Percentiles rank a stretch among this genome's conserved stretches.
Evolutionary conservation across 2,113 vertebrate genomes (phyloP).

Genomic region (Lasiurus cinereus): DNA sequence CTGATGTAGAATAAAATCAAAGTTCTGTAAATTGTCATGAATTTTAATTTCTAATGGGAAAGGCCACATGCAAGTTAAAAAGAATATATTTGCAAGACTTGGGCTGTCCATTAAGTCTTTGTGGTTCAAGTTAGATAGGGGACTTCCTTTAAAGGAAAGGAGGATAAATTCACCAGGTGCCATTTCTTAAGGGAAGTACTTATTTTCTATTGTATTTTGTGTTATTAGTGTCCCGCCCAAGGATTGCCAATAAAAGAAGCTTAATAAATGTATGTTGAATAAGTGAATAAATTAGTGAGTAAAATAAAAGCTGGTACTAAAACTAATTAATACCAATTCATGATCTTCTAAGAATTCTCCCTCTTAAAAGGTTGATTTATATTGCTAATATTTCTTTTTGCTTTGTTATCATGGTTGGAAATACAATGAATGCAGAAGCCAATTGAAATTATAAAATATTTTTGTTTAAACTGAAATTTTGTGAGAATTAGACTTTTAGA

Average conservation of each 20-base stretch:
- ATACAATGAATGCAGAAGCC: neutral
- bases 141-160: neutral
- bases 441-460: conserved; percentile 48
- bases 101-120: neutral
- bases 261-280: neutral
- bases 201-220: neutral
- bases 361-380: conserved; percentile 49
- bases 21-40: neutral
- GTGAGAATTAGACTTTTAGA: neutral
- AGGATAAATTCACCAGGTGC: neutral
- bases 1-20: neutral
- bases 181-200: neutral
- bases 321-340: conserved; percentile 60
- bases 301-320: conserved; percentile 53
- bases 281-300: conserved; percentile 37
- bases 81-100: conserved; percentile 13
- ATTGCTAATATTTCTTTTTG: conserved; percentile 46
- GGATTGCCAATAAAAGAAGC: neutral
- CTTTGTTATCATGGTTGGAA: conserved; percentile 20
- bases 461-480: conserved; percentile 43
- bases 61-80: neutral
- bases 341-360: conserved; percentile 64
- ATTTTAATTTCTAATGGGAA: conserved; percentile 25
- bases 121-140: neutral
- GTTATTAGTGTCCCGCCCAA: neutral